These are phyloP conservation scores for Noturus placidus DNA, from an alignment of 2,113 vertebrate species.

Conservation along the genomic window DNA sequence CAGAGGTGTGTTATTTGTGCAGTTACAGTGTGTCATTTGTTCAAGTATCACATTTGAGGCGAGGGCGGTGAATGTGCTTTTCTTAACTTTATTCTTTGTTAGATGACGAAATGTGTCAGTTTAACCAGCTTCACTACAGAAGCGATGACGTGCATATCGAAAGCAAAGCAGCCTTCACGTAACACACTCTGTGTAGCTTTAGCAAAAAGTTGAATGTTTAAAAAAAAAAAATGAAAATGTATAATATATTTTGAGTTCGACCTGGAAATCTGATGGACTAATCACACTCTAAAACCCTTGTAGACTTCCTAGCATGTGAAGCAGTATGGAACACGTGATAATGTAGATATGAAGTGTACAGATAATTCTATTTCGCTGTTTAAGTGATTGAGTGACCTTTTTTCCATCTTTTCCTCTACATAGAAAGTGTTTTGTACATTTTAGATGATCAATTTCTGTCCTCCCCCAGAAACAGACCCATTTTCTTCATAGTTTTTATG, in stretches of 20 bases:
- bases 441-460: not conserved
- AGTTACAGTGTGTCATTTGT: conserved; percentile 51
- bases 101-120: conserved; percentile 44
- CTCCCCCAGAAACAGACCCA: not conserved
- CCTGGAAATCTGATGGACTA: conserved; percentile 59
- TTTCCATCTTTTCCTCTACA: conserved; percentile 24
- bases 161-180: conserved; percentile 56
- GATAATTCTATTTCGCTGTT: conserved; percentile 69
- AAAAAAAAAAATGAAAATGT: not conserved
- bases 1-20: conserved; percentile 56
- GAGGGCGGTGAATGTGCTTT: conserved; percentile 53
- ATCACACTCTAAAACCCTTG: conserved; percentile 55
- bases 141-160: conserved; percentile 53
- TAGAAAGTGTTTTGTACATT: conserved; percentile 26
- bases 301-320: conserved; percentile 69
- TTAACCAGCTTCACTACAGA: not conserved
- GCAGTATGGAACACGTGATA: conserved; percentile 62
- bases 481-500: conserved; percentile 68
- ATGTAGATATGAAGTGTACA: conserved; percentile 59
- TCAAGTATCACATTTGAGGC: conserved; percentile 35
- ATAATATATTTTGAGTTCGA: conserved; percentile 32
- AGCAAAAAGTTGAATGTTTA: conserved; percentile 58
- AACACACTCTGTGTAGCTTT: conserved; percentile 50
- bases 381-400: conserved; percentile 31
- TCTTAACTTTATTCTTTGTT: conserved; percentile 53